Evolutionary conservation across 1,140 invertebrate species (phyloP).

Genomic region (Hydropsyche tenuis): DNA sequence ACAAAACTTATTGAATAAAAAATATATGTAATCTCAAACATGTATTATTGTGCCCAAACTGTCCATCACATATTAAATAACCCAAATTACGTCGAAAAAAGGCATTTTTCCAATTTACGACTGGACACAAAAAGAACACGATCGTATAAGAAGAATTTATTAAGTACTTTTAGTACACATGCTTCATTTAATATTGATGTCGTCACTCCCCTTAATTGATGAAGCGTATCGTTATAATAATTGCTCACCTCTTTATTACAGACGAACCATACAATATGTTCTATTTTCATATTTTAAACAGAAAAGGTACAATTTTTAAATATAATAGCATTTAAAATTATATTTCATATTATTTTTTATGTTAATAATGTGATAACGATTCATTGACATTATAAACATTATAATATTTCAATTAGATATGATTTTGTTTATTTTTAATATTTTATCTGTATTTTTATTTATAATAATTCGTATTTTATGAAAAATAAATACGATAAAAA

Average conservation of each 20-base stretch:
- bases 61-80: background rate
- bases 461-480: background rate
- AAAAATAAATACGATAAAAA: too few relatives aligned
- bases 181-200: conserved; percentile 29
- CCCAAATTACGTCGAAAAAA: too few relatives aligned
- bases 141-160: too few relatives aligned
- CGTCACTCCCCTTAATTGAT: conserved; percentile 46
- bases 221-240: conserved; percentile 45
- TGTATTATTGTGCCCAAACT: background rate
- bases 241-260: conserved; percentile 42
- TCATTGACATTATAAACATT: too few relatives aligned
- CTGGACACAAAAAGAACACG: too few relatives aligned
- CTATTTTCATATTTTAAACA: background rate
- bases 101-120: too few relatives aligned
- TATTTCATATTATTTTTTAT: too few relatives aligned
- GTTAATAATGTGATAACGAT: too few relatives aligned
- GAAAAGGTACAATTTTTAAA: conserved; percentile 7
- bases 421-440: background rate
- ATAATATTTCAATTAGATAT: background rate
- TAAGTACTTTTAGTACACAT: too few relatives aligned
- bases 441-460: background rate
- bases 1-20: background rate
- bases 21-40: background rate
- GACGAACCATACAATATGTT: conserved; percentile 10
- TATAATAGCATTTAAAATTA: background rate